These are phyloP conservation scores for Agrotis ipsilon DNA, from an alignment of 2,888 invertebrate species.

Conservation along the genomic window DNA sequence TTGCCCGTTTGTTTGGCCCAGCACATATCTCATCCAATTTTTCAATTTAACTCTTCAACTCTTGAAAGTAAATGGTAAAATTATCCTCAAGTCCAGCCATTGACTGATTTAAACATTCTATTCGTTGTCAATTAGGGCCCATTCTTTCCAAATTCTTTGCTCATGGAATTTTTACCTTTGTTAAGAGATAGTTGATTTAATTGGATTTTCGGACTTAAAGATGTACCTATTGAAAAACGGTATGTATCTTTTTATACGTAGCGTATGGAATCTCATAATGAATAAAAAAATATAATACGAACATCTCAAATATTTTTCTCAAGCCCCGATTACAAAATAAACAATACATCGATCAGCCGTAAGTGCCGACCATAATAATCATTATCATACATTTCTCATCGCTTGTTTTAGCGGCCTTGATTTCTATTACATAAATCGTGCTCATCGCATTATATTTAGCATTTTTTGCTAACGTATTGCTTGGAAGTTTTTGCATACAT, in stretches of 20 bases:
- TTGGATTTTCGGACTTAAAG: constrained; percentile 58
- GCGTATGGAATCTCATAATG: constrained; percentile 36
- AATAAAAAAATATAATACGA: constrained; percentile 3
- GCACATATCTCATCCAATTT: constrained; percentile 80
- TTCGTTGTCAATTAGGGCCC: constrained; percentile 43
- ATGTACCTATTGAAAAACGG: constrained; percentile 42
- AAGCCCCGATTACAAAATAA: constrained; percentile 42
- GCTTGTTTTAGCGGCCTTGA: constrained; percentile 44
- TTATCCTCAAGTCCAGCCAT: constrained; percentile 32
- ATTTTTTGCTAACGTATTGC: constrained; percentile 43
- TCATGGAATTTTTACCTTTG: constrained; percentile 41
- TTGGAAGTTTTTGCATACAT: constrained; percentile 23
- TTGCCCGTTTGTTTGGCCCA: constrained; percentile 86
- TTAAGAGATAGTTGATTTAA: constrained; percentile 62
- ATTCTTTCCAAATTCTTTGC: constrained; percentile 49
- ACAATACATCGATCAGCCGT: constrained; percentile 46
- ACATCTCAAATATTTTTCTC: constrained; percentile 16
- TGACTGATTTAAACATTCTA: constrained; percentile 43
- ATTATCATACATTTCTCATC: constrained; percentile 44
- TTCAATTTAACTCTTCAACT: constrained; percentile 74
- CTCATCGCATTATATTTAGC: constrained; percentile 22
- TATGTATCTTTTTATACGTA: constrained; percentile 46
- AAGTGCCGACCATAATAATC: constrained; percentile 35
- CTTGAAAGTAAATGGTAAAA: constrained; percentile 50
- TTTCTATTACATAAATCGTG: constrained; percentile 46